Evolutionary conservation across 1,140 invertebrate genomes (phyloP), one percentile per base, ranked within the genome.

Genomic region (Mycetomoellerius zeteki): DNA sequence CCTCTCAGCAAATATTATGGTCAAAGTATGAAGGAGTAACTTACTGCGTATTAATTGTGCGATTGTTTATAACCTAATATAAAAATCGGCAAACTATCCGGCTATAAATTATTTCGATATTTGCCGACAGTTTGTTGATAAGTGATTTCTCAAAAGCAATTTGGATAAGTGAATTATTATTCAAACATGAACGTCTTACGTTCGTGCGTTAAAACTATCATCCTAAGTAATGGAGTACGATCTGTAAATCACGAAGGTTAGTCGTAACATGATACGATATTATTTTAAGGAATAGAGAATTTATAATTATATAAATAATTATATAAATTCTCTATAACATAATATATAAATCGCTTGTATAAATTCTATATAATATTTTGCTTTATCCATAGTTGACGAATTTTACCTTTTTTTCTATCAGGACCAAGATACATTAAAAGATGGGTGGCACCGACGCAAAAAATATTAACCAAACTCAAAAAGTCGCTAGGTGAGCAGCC

Each of bases 401-500:
- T 14, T n/a, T 4, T 75, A 8, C 16, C 27, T 69, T 56, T 43
- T 24, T 43, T 3, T 71, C 1, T 43, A 0, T 54, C 64, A 95
- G 94, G 86, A 43, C 78, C 88, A 50, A 92, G 95, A 91, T 54
- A 88, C 54, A 92, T 96, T 14, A 94, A 95, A 82, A 94, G 97
- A 91, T 97, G 96, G 94, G 92, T 97, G 24, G 88, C 94, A 1
- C 97, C 97, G 75, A 96, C 96, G 65, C 76, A 96, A 7, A 91
- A 81, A 27, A 95, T 93, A 90, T 81, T 97, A 43, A 94, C 95
- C 33, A 91, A 30, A 0, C 93, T 95, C 24, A 96, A 96, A 86
- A 92, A 91, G n/a, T 92, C 85, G 73, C 37, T 94, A 21, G 92
- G 88, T 1, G 92, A 94, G 0, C 88, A 95, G 72, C 91, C 93